Evolutionary conservation across 35 echinoderm and acorn worm genomes (phyloP).

Genomic region (Eucidaris tribuloides): DNA sequence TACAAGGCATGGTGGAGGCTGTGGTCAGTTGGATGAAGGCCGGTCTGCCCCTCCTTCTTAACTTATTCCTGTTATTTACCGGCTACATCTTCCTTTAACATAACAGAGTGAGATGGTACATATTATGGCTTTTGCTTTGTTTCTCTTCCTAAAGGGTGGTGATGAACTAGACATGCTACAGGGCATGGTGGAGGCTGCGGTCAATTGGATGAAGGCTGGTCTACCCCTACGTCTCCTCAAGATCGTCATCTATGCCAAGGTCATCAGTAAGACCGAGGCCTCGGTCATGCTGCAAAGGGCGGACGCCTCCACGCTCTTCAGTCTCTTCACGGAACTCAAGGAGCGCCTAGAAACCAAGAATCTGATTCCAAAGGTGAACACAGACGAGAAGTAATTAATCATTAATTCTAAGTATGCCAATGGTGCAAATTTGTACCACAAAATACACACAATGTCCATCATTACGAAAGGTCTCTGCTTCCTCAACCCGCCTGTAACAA

Average conservation of each 20-base stretch:
- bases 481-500: too few relatives aligned
- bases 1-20: slow-evolving; percentile 76
- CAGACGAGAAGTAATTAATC: too few relatives aligned
- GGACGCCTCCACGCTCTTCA: background rate
- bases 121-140: too few relatives aligned
- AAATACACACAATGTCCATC: too few relatives aligned
- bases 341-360: background rate
- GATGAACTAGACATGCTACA: slow-evolving; percentile 61
- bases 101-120: too few relatives aligned
- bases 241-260: slow-evolving; percentile 76
- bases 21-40: slow-evolving; percentile 97
- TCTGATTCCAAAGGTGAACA: background rate
- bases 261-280: background rate
- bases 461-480: too few relatives aligned
- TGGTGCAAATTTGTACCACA: too few relatives aligned
- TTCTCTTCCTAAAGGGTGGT: slow-evolving; percentile 57
- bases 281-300: background rate
- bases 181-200: slow-evolving; percentile 78
- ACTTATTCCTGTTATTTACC: too few relatives aligned
- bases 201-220: slow-evolving; percentile 98
- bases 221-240: slow-evolving; percentile 79
- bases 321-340: background rate
- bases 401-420: too few relatives aligned
- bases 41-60: slow-evolving; percentile 77
- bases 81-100: too few relatives aligned